phyloP scores from a whole-genome alignment of 2,888 invertebrate genomes.

The Hirudinaria manillensis region DNA sequence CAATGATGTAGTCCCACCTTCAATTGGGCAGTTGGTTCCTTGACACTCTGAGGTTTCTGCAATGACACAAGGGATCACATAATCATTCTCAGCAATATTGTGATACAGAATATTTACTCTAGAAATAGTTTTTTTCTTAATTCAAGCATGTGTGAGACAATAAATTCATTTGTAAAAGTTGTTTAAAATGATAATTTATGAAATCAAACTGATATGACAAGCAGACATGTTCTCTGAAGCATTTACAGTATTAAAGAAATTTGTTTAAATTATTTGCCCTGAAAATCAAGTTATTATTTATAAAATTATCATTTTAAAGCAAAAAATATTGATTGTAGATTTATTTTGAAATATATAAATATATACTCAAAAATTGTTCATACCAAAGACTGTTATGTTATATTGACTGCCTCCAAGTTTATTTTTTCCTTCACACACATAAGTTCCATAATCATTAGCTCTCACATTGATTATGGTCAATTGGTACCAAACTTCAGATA shows the following conservation, averaged over 20 bases:
- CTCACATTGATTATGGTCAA: conserved; percentile 50
- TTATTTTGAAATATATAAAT: too few relatives aligned
- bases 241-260: too few relatives aligned
- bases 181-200: too few relatives aligned
- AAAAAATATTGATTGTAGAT: too few relatives aligned
- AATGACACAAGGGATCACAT: conserved; percentile 32
- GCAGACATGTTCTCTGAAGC: too few relatives aligned
- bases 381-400: conserved; percentile 47
- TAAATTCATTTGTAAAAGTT: too few relatives aligned
- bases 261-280: too few relatives aligned
- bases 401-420: conserved; percentile 42
- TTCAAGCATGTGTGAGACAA: too few relatives aligned
- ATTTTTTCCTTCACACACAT: conserved; percentile 48
- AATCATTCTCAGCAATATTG: background rate
- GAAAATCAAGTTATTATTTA: too few relatives aligned
- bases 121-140: too few relatives aligned
- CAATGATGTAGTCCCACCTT: conserved; percentile 31
- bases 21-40: conserved; percentile 49
- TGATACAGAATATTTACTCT: background rate
- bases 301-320: too few relatives aligned
- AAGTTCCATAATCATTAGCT: conserved; percentile 48
- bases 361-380: background rate
- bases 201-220: too few relatives aligned
- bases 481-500: conserved; percentile 49
- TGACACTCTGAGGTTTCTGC: conserved; percentile 52